phyloP scores from a whole-genome alignment of 2,113 vertebrate genomes.

The Todiramphus chloris region DNA sequence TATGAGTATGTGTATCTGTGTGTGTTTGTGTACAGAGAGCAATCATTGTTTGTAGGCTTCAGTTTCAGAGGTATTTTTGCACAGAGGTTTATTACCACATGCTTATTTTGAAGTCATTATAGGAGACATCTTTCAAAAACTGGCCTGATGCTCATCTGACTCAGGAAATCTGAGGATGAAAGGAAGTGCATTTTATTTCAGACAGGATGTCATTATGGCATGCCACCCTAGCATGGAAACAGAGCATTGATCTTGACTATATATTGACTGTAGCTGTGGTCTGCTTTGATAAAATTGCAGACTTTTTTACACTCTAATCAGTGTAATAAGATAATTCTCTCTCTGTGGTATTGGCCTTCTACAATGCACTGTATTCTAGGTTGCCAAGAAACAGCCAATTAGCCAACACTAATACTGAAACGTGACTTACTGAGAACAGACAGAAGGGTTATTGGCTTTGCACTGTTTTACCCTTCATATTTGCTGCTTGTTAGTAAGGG shows the following conservation, averaged over 20 bases:
- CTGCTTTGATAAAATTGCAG: slow-evolving; percentile 5
- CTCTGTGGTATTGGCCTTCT: neutral
- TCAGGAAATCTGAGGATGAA: slow-evolving; percentile 23
- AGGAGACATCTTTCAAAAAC: neutral
- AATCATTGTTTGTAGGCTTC: neutral
- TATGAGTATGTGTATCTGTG: neutral
- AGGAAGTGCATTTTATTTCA: neutral
- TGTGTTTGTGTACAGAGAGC: neutral
- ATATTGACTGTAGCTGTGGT: neutral
- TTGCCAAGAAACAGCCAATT: slow-evolving; percentile 16
- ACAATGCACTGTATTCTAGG: neutral
- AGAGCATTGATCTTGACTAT: neutral
- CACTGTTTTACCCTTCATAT: neutral
- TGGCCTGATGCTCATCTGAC: neutral
- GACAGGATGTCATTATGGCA: neutral
- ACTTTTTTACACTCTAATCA: slow-evolving; percentile 4
- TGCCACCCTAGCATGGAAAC: neutral
- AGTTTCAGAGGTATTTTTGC: neutral
- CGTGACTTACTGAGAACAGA: neutral
- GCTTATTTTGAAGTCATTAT: neutral
- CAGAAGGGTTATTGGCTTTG: neutral
- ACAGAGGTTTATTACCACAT: neutral
- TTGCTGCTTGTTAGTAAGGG: neutral
- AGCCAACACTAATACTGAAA: neutral
- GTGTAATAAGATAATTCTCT: slow-evolving; percentile 4